Evolutionary conservation across 2,797 vertebrate genomes (phyloP), one percentile per base, ranked within the genome.

Genomic region (Eulemur mongoz): DNA sequence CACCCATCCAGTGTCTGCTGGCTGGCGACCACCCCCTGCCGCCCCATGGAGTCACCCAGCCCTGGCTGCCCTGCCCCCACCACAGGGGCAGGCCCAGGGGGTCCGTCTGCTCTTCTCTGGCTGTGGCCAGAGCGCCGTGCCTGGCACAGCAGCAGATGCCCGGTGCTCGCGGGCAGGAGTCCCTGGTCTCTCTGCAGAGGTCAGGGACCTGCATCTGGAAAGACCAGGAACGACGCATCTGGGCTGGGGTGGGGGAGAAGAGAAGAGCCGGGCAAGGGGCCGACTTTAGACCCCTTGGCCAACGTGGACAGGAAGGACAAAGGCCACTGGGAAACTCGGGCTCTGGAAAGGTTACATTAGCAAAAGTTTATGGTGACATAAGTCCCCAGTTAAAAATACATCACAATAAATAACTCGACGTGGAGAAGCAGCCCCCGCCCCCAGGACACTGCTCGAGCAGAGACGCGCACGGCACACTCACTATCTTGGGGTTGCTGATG

Each of bases 401-500:
- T 22, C 69, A n/a, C 11, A 15, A 22, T 11, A 18, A 12, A 17
- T 0, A 0, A 22, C 0, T 0, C 4, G 2, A 4, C 7, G 72
- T 0, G 4, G 12, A 22, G 25, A 20, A 2, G 25, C 14, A 22
- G 13, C 2, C n/a, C 5, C 6, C 4, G 32, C 40, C 7, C 70
- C 25, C 2, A 14, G 32, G 0, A 8, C 0, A 7, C 4, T 4
- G 13, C 32, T 52, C 40, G 18, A 0, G 3, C 4, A 35, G 65
- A 52, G 11, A 3, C 8, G 7, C 0, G 12, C 30, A 6, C 22
- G 14, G 6, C 3, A 0, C 45, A 98, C 99, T 99, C 96, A 99
- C 99, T 72, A 98, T 99, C 98, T 99, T 99, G 83, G 99, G 97
- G 93, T 97, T 98, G 67, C 89, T 97, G 91, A 99, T 54, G 8